Conservation (phyloP, 2,113 vertebrate genomes). For the Chaenogobius annularis region DNA sequence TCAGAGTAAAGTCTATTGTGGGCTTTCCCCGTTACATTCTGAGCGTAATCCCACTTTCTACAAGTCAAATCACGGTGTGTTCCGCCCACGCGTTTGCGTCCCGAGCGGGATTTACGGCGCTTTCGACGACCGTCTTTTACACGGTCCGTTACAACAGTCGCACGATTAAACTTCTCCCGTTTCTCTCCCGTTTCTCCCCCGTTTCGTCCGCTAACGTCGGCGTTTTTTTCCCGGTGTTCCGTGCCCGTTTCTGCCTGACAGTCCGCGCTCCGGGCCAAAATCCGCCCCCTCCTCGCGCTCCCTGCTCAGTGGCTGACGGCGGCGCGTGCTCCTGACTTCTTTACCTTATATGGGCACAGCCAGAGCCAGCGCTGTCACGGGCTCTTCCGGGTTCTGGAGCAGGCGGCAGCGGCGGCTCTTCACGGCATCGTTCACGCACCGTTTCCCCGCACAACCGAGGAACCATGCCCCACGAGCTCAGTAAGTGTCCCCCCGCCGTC, state of each 20-base stretch:
- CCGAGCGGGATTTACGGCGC: too few species aligned
- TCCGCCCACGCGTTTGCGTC: too few species aligned
- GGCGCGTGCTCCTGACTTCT: constrained; percentile 78
- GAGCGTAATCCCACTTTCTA: too few species aligned
- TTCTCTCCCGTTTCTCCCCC: too few species aligned
- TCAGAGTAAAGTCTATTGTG: too few species aligned
- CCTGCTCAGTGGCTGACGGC: constrained; percentile 50
- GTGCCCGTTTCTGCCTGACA: background rate
- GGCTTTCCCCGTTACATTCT: too few species aligned
- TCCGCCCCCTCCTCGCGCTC: background rate
- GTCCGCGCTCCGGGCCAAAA: background rate
- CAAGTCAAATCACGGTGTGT: too few species aligned
- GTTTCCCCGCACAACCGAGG: constrained; percentile 14
- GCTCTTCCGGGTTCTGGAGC: constrained; percentile 75
- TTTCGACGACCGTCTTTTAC: too few species aligned
- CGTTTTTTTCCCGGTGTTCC: background rate
- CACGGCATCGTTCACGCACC: background rate
- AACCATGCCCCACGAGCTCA: constrained; percentile 87
- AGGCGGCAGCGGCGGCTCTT: background rate
- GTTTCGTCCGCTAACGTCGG: background rate
- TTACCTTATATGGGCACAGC: constrained; percentile 97
- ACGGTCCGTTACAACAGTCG: too few species aligned
- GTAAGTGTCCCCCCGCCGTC: constrained; percentile 80
- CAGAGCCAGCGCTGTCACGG: constrained; percentile 54
- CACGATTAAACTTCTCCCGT: too few species aligned